These are phyloP conservation scores for Pterocles orientalis DNA, from an alignment of 2,113 vertebrate species.

Conservation along the genomic window DNA sequence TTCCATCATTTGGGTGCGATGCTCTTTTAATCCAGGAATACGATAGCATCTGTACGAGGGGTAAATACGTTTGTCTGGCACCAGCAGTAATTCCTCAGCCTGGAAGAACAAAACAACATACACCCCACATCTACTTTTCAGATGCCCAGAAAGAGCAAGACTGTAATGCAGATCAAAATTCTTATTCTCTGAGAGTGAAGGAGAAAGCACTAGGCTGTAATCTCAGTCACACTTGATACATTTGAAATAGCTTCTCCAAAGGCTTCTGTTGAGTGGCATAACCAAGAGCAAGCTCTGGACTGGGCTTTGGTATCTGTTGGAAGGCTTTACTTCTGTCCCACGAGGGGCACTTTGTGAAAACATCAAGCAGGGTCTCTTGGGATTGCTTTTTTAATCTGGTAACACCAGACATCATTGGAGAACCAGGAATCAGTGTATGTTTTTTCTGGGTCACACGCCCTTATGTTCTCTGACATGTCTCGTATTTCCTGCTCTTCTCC, in stretches of 20 bases:
- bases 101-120: slow-evolving; percentile 31
- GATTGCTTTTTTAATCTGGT: slow-evolving; percentile 19
- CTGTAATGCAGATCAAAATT: slow-evolving; percentile 39
- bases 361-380: neutral
- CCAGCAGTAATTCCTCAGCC: slow-evolving; percentile 7
- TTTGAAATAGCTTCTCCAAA: neutral
- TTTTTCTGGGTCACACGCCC: neutral
- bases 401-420: neutral
- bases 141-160: neutral
- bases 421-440: neutral
- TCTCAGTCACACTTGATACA: neutral
- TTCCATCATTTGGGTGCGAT: slow-evolving; percentile 12
- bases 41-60: neutral
- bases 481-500: neutral
- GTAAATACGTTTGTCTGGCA: slow-evolving; percentile 35
- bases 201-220: neutral
- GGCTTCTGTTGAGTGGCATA: neutral
- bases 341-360: neutral
- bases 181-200: neutral
- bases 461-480: neutral
- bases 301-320: neutral
- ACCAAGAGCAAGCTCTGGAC: neutral
- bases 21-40: slow-evolving; percentile 32
- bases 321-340: neutral
- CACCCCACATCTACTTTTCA: slow-evolving; percentile 10